Conservation (phyloP, 2,797 vertebrate genomes). For the Atherinosoma microstoma region DNA sequence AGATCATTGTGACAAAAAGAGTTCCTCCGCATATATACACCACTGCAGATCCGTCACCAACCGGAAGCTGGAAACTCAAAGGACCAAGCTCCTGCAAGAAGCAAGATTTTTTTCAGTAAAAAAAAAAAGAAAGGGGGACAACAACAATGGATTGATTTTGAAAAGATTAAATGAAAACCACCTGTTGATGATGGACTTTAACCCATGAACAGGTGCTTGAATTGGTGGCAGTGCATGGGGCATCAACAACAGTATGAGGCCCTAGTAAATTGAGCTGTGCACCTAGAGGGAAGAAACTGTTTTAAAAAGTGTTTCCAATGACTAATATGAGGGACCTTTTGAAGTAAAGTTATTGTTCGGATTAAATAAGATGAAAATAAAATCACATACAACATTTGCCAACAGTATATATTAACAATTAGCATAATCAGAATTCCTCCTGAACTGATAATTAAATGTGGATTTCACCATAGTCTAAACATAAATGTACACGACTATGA, state of each 20-base stretch:
- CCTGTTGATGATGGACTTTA: slow-evolving; percentile 70
- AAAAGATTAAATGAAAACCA: slow-evolving; percentile 29
- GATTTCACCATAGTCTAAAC: not conserved
- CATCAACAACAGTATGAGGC: slow-evolving; percentile 54
- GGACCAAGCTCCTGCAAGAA: slow-evolving; percentile 55
- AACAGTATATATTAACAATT: not conserved
- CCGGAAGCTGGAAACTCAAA: slow-evolving; percentile 83
- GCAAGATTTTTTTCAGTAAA: slow-evolving; percentile 17
- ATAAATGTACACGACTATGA: not conserved
- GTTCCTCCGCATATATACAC: slow-evolving; percentile 85
- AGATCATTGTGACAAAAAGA: slow-evolving; percentile 85
- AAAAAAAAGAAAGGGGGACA: not conserved
- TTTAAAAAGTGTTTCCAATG: slow-evolving; percentile 6
- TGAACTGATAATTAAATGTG: not conserved
- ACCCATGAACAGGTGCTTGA: slow-evolving; percentile 81
- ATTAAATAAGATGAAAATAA: not conserved
- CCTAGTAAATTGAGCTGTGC: slow-evolving; percentile 20
- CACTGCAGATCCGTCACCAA: slow-evolving; percentile 85
- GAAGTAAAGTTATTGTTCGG: not conserved
- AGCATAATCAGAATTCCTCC: too few relatives aligned
- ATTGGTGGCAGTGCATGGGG: slow-evolving; percentile 78
- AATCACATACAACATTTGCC: not conserved
- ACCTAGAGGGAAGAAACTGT: slow-evolving; percentile 58
- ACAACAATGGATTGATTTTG: not conserved
- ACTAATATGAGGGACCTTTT: not conserved